Base-by-base conservation (phyloP, 1,140 invertebrate species). In the Pissodes strobi region DNA sequence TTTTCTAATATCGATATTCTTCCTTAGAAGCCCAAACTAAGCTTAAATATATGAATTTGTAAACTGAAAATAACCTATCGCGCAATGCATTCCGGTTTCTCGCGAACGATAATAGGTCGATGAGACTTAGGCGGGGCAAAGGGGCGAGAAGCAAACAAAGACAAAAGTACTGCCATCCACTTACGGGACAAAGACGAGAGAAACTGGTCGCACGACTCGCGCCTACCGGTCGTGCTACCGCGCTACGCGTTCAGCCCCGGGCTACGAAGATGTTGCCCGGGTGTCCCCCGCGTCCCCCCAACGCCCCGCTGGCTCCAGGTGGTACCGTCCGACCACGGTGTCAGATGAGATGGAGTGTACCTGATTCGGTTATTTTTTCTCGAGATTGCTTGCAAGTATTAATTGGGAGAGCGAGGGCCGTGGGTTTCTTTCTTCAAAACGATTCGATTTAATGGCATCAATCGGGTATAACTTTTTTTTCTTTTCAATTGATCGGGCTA, bases 161-260 rank as follows among this genome's bases (percentile, higher is more conserved):
- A 60, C 30, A 39, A 25, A 60, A 37, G 27, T 49, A 60, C 10
- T 22, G 15, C 12, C 45, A 13, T 21, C 57, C 45, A 48, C 45
- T 60, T 22, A 12, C 25, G 19, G 41, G 19, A 52, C 60, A 52
- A 55, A 46, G 58, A 61, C 6, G 51, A 15, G 48, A 59, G 15
- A 62, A 63, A 55, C 49, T 63, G 60, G 60, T 63, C 60, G 51
- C 60, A 63, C 60, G 60, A 63, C 60, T 55, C 60, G 60, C 51
- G 60, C 48, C 60, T 63, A 63, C 60, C 60, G 51, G 60, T 63
- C 60, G 60, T 55, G 60, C 60, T 63, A 63, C 60, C 60, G 60
- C 21, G 60, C 60, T 63, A 63, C 60, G 51, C 60, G 37, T 45
- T 55, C 23, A 46, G 60, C 60, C 60, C 27, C 25, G 25, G 51